Conservation (phyloP, 37 sponge, comb jelly and placozoan genomes). For the Beroe ovata region DNA sequence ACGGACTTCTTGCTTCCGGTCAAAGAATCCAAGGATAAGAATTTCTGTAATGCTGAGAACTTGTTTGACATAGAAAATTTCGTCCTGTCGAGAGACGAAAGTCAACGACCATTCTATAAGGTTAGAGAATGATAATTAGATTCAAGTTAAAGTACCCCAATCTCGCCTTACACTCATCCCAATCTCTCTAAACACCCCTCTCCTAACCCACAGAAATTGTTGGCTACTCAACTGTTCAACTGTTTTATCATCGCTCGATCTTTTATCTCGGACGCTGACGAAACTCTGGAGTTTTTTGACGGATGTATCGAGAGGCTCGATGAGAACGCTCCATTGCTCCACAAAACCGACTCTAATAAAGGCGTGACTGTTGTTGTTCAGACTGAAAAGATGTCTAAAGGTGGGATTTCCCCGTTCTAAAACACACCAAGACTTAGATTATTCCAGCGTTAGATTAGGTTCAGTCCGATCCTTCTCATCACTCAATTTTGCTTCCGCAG, state of each 20-base stretch:
- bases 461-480: too few species aligned
- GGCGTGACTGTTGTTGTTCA: slow-evolving; percentile 63
- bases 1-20: slow-evolving; percentile 59
- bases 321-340: background rate
- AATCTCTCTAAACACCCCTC: background rate
- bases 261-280: slow-evolving; percentile 61
- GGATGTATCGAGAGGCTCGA: slow-evolving; percentile 56
- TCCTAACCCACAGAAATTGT: slow-evolving; percentile 31
- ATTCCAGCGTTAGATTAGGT: too few species aligned
- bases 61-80: slow-evolving; percentile 31
- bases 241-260: slow-evolving; percentile 61
- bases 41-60: slow-evolving; percentile 59
- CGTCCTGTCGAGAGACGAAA: background rate
- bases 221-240: slow-evolving; percentile 54
- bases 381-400: slow-evolving; percentile 35
- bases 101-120: slow-evolving; percentile 40
- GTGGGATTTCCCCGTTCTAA: too few species aligned
- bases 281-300: slow-evolving; percentile 64
- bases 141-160: too few species aligned
- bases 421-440: too few species aligned
- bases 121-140: too few species aligned
- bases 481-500: background rate
- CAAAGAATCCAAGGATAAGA: slow-evolving; percentile 29
- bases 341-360: background rate
- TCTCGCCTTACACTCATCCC: background rate